phyloP scores from a whole-genome alignment of 1,140 invertebrate species.

The Drosophila quadrilineata region DNA sequence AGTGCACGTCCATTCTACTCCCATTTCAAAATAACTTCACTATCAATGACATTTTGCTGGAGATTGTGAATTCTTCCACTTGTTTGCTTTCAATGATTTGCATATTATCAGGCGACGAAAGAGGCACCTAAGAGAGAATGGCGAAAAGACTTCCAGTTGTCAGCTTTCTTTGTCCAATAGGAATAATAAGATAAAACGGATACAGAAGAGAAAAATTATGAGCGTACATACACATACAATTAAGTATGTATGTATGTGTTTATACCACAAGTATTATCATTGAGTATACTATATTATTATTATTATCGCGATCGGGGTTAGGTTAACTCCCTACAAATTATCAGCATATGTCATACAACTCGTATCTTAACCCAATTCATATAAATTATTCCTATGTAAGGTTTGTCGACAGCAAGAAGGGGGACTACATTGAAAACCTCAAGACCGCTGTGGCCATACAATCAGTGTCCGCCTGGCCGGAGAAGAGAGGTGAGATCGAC shows the following conservation, averaged over 20 bases:
- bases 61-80: neutral
- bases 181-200: constrained; percentile 8
- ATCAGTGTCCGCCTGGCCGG: constrained; percentile 93
- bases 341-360: neutral
- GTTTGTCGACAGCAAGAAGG: constrained; percentile 60
- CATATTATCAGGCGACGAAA: neutral
- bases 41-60: too few relatives aligned
- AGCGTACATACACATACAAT: constrained; percentile 3
- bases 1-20: constrained; percentile 11
- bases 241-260: too few relatives aligned
- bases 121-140: neutral
- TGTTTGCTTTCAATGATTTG: neutral
- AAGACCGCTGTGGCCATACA: constrained; percentile 95
- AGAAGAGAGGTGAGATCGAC: constrained; percentile 81
- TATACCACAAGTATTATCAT: too few relatives aligned
- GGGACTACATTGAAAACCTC: constrained; percentile 89
- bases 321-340: neutral
- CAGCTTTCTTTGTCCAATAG: constrained; percentile 16
- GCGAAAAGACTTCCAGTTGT: neutral
- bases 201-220: neutral
- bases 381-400: constrained; percentile 37
- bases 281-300: too few relatives aligned
- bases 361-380: constrained; percentile 11
- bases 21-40: neutral
- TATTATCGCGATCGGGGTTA: too few relatives aligned